A percentile compares a stretch with the other conserved stretches of the same genome.
Conservation (phyloP, 2,113 vertebrate species). For the Neodon shergylaensis region DNA sequence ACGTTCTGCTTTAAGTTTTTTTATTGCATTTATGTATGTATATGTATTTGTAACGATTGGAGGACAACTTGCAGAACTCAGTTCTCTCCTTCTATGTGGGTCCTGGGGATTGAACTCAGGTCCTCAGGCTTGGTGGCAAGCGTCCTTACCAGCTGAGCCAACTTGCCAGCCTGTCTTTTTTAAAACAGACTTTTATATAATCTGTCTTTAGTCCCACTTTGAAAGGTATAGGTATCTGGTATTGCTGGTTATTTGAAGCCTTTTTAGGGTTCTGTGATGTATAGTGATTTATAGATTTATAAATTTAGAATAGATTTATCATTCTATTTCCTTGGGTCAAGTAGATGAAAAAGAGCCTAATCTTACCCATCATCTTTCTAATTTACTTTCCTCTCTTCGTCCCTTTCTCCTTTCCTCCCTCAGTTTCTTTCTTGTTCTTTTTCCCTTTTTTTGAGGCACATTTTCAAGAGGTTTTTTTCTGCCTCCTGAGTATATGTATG, state of each 20-base stretch:
- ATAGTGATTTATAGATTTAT: background rate
- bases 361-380: background rate
- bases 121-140: background rate
- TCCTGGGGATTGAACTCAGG: background rate
- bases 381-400: background rate
- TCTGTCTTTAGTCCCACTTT: background rate
- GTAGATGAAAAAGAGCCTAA: background rate
- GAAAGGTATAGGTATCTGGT: background rate
- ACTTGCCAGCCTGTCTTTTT: background rate
- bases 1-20: background rate
- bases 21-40: background rate
- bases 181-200: background rate
- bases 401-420: background rate
- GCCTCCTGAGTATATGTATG: background rate
- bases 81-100: background rate
- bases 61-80: background rate
- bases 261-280: background rate
- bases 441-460: background rate
- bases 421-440: background rate
- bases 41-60: background rate
- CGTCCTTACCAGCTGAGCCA: background rate
- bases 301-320: background rate
- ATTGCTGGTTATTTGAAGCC: background rate
- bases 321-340: background rate
- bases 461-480: background rate